These are phyloP conservation scores for Prorops nasuta DNA, from an alignment of 1,140 invertebrate species.

Conservation along the genomic window DNA sequence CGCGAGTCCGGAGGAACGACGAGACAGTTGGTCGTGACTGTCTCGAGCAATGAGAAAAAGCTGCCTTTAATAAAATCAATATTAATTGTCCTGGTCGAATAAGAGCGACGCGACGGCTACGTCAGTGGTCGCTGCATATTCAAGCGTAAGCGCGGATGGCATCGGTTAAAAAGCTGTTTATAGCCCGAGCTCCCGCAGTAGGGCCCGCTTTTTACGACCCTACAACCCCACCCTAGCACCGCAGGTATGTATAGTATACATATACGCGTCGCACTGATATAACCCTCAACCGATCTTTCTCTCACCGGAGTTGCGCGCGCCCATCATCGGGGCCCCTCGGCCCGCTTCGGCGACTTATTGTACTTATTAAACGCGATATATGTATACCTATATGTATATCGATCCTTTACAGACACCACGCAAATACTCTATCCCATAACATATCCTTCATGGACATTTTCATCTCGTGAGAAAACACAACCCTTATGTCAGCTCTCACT, in stretches of 20 bases:
- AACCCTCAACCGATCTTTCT: not conserved
- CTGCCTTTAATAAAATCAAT: slow-evolving; percentile 51
- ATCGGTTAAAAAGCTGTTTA: slow-evolving; percentile 49
- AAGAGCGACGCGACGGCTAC: slow-evolving; percentile 7
- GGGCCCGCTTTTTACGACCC: slow-evolving; percentile 42
- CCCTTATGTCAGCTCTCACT: no score
- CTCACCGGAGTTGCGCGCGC: no score
- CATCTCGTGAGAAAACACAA: no score
- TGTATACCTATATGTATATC: no score
- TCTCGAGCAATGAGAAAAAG: slow-evolving; percentile 30
- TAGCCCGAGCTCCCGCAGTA: slow-evolving; percentile 34
- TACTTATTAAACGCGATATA: no score
- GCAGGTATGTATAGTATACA: not conserved
- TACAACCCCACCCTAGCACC: no score
- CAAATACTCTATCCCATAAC: no score
- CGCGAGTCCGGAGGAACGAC: not conserved
- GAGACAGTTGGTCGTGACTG: slow-evolving; percentile 18
- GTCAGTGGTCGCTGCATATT: slow-evolving; percentile 51
- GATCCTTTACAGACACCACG: no score
- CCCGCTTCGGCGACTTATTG: no score
- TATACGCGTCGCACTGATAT: not conserved
- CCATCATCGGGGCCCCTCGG: no score
- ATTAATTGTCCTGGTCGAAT: slow-evolving; percentile 44
- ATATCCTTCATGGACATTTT: no score
- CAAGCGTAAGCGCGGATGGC: slow-evolving; percentile 32